Evolutionary conservation across 2,888 invertebrate species (phyloP), one percentile per base, ranked within the genome.

Genomic region (Choristoneura rosaceana): DNA sequence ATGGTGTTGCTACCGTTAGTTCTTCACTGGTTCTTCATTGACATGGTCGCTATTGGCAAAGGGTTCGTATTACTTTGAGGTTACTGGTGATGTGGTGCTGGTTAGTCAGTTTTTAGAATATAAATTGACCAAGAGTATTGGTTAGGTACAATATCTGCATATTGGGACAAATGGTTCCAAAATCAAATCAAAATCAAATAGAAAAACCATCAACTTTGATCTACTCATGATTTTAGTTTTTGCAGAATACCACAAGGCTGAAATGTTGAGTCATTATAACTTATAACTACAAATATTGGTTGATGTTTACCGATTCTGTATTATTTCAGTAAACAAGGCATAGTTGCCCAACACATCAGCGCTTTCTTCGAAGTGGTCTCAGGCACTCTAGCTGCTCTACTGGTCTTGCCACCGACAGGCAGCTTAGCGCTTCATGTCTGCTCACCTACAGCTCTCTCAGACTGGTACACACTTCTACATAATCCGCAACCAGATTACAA

Each of bases 381-480:
- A 0, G 97, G 99, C 0, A 97, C 97, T 3, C 74, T 98, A 4
- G 90, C 97, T 10, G 97, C 99, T 1, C 86, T 99, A 8, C 91
- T 99, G 43, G 89, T 98, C n/a, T 95, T 97, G 74, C 96, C 98
- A 55, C 99, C 99, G 0, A 87, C 96, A 4, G 98, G 99, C 60
- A 95, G 95, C 2, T 95, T 99, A 74, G 90, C 90, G 3, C 92
- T 99, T 34, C 95, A 95, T 79, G 97, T 98, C 0, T 99, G 99
- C 85, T 95, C 95, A 8, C 97, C 98, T 0, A 95, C 95, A 71
- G 96, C 96, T 52, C 92, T 99, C 33, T 97, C 98, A 0, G 99
- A 99, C 91, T 99, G 99, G 99, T 99, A 99, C 87, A 99, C 99
- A 0, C 90, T 99, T 78, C 95, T 99, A 75, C 95, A 98, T 84